Conservation (phyloP, 2,113 vertebrate species). For the Danionella cerebrum region DNA sequence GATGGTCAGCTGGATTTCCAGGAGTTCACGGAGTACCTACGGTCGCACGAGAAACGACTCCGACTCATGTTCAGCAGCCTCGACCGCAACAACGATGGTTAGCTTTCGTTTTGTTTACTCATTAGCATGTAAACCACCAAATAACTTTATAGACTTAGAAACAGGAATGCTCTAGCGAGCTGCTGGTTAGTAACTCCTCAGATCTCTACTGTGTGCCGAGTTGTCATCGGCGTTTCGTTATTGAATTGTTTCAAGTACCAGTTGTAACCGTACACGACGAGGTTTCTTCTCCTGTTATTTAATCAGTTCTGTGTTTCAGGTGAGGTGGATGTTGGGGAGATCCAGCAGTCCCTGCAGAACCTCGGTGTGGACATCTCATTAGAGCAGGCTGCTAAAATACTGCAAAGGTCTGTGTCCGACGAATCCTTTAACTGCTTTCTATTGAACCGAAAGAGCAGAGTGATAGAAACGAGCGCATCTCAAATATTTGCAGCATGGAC, state of each 20-base stretch:
- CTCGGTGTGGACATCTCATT: slow-evolving; percentile 72
- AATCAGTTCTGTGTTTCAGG: slow-evolving; percentile 56
- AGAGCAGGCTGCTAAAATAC: slow-evolving; percentile 73
- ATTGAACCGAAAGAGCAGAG: too few relatives aligned
- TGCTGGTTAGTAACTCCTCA: too few relatives aligned
- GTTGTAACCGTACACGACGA: too few relatives aligned
- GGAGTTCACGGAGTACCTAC: slow-evolving; percentile 75
- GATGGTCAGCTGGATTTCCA: slow-evolving; percentile 76
- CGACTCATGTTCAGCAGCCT: slow-evolving; percentile 77
- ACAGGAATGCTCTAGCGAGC: too few relatives aligned
- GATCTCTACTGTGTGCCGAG: too few relatives aligned
- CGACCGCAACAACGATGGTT: slow-evolving; percentile 82
- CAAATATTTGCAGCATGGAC: slow-evolving; percentile 49
- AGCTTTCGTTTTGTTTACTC: neutral
- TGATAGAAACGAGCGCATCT: too few relatives aligned
- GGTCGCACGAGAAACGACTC: slow-evolving; percentile 71
- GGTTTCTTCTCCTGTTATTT: too few relatives aligned
- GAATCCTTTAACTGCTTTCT: too few relatives aligned
- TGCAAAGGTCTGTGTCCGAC: slow-evolving; percentile 73
- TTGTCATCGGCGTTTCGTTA: too few relatives aligned
- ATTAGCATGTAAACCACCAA: neutral
- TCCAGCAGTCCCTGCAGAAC: slow-evolving; percentile 70
- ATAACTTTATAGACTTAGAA: too few relatives aligned
- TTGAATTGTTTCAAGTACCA: too few relatives aligned
- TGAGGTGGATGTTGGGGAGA: slow-evolving; percentile 75